Base-by-base conservation (phyloP, 2,797 vertebrate genomes). In the Bucorvus abyssinicus region DNA sequence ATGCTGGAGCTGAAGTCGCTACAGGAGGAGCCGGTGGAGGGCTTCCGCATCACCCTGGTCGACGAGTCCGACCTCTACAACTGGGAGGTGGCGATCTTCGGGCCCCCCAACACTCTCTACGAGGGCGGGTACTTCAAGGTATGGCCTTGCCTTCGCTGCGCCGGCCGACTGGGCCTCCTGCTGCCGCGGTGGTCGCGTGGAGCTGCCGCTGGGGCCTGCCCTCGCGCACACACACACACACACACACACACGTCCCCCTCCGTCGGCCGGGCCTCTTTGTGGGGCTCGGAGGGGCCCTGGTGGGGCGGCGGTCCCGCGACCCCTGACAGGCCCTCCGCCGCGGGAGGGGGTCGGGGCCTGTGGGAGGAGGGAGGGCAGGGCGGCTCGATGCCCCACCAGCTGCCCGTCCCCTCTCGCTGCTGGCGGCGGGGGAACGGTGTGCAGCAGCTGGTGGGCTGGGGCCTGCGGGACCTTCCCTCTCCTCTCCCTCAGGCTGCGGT, bases 61-160 rank as follows among this genome's bases (percentile, higher is more conserved):
- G 99, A 99, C 61, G 99, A 99, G 97, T 98, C 99, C 40, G 98
- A 99, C 98, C 98, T 99, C 75, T 93, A 99, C 98, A 99, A 99
- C 98, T 99, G 99, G 99, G 99, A 99, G 97, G 99, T 99, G 97
- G 99, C 99, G 94, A 99, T 99, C 95, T 99, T 99, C 90, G 99
- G 99, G 40, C 99, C 99, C 92, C 99, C 99, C 55, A 99, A 99
- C 96, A 99, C 99, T 13, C 98, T 99, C 67, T 99, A 99, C 59
- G 98, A 99, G 93, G 99, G 99, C 20, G 98, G 99, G 32, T 99
- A 99, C 97, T 99, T 99, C 93, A 99, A 99, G 99, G 99, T 99
- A 97, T 4, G 82, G 73, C 45, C 19, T 52, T 55, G 9, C 10
- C 2, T 20, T 24, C 9, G 4, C 14, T 52, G 44, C 5, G 49